Conservation (phyloP, 2,113 vertebrate genomes). For the Polypterus bichir region DNA sequence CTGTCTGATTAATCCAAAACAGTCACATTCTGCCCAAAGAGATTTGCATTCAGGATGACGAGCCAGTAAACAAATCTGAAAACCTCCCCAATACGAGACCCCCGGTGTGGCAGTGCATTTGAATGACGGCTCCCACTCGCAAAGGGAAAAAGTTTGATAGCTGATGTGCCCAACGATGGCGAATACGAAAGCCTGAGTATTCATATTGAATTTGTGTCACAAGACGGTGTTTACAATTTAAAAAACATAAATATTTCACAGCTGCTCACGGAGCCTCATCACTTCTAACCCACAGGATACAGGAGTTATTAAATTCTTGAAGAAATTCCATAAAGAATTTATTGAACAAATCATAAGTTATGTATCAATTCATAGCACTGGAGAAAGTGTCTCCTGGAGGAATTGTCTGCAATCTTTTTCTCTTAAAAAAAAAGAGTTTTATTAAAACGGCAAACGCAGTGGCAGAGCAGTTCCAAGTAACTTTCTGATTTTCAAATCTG, state of each 20-base stretch:
- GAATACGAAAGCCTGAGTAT: neutral
- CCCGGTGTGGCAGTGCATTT: too few relatives aligned
- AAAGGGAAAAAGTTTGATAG: too few relatives aligned
- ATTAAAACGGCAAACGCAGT: neutral
- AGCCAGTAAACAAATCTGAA: too few relatives aligned
- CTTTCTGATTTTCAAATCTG: too few relatives aligned
- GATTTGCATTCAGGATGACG: too few relatives aligned
- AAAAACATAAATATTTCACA: slow-evolving; percentile 26
- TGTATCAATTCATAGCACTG: slow-evolving; percentile 16
- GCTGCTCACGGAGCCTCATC: slow-evolving; percentile 14
- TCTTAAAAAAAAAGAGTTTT: neutral
- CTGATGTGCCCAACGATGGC: too few relatives aligned
- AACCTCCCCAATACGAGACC: too few relatives aligned
- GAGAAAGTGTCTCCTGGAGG: slow-evolving; percentile 5
- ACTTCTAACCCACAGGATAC: slow-evolving; percentile 17
- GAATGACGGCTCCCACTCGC: too few relatives aligned
- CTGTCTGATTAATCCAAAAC: too few relatives aligned
- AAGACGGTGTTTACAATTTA: slow-evolving; percentile 31
- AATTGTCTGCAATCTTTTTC: slow-evolving; percentile 13
- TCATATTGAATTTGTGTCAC: slow-evolving; percentile 7
- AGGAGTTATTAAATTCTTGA: slow-evolving; percentile 22
- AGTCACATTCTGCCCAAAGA: too few relatives aligned
- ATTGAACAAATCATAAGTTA: slow-evolving; percentile 17
- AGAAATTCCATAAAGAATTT: slow-evolving; percentile 15
- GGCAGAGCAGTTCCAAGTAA: neutral